Base-by-base conservation (phyloP, 2,888 invertebrate species). In the Brenthis daphne region DNA sequence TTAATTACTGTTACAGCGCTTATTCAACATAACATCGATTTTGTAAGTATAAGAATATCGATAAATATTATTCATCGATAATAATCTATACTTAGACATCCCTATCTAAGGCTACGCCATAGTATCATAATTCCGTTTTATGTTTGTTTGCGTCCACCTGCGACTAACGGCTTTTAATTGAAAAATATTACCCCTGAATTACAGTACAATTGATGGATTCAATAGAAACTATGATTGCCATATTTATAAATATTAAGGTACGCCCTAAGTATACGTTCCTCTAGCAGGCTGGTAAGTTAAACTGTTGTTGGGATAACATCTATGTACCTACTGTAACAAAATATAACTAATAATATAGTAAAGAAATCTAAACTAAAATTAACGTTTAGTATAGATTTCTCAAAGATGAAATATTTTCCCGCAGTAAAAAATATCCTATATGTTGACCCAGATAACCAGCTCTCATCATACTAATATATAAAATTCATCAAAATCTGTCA, bases 111-210 rank as follows among this genome's bases (percentile, higher is more conserved):
- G 56, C 54, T 58, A 51, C 57, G 56, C 48, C 37, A 50, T 51
- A 57, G 57, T 54, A 50, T 67, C 71, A 67, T 74, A 75, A 74
- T 75, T 74, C 72, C 64, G 67, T 74, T 82, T 81, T 77, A 77
- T 75, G 76, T 76, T 77, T 77, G 74, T 78, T 79, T 71, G 72
- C 73, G 76, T 55, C 47, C 51, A 61, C 63, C 73, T 76, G 76
- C 81, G 79, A 80, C 74, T 80, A 81, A 82, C 77, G 76, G 75
- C 73, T 72, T 70, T 76, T 87, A 83, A 86, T 87, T 85, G 82
- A 83, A 85, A 86, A 82, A 85, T 86, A 84, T 81, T 75, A 57
- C 72, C 56, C 53, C 64, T 66, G 70, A 69, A 64, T 69, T 71
- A 65, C 66, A 61, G 37, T 58, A 63, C n/a, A 20, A 55, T 61